Base-by-base conservation (phyloP, 2,113 vertebrate species). In the Limanda limanda region DNA sequence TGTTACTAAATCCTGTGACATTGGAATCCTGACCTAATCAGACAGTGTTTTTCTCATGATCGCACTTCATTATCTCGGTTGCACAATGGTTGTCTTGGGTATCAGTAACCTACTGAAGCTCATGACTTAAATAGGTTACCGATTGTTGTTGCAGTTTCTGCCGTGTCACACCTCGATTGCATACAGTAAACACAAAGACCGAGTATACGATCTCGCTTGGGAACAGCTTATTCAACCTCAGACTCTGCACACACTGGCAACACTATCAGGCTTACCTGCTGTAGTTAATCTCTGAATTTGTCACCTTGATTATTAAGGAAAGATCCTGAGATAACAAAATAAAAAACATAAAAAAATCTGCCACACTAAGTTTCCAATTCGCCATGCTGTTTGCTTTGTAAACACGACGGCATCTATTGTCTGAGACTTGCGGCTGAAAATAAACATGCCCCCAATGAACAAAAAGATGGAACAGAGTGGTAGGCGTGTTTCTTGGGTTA, bases 281-380 rank as follows among this genome's bases (percentile, higher is more conserved):
- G 51, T 13, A 17, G 21, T 61, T 56, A 74, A 67, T 76, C 51
- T 64, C 25, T 74, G 24, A 75, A 77, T 71, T 25, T 64, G 65
- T 68, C 76, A 67, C 54, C 62, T 48, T 10, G 71, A 69, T 63
- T 72, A 68, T 75, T 75, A 68, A 76, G 52, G 76, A 40, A 12
- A 13, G n/a, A 66, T 77, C 56, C 74, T 0, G 12, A 86, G 78
- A 78, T 76, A 73, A 81, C 10, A 1, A 31, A 73, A 66, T 71
- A 48, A 67, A 88, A 76, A 35, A 3, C 31, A 52, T 15, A 48
- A 18, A 48, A 48, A 52, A 63, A 17, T 20, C 72, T 37, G 70
- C 51, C 25, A 40, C 59, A 55, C 37, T 74, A 42, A 7, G 47
- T 54, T 68, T 68, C 35, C 48, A 61, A 47, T 67, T 37, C 51